phyloP scores from a whole-genome alignment of 2,113 vertebrate genomes.

The Rhagologus leucostigma region DNA sequence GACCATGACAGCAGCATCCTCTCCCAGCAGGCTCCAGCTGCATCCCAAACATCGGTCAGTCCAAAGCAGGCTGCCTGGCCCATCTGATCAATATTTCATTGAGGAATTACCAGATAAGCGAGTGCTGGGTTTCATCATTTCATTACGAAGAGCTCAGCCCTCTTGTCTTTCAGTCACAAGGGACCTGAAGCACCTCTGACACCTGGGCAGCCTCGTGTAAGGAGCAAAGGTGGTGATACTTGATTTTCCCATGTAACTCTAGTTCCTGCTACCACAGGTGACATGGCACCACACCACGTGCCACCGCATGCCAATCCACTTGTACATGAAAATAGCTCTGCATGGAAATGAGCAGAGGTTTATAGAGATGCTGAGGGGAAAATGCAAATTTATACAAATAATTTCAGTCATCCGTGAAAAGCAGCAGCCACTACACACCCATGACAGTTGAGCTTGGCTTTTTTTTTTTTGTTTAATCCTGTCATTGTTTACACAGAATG shows the following conservation, averaged over 20 bases:
- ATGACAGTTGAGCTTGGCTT: background rate
- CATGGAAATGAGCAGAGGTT: background rate
- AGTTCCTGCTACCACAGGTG: background rate
- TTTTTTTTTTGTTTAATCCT: background rate
- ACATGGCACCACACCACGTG: background rate
- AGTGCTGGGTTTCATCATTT: background rate
- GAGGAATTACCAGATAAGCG: background rate
- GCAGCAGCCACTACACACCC: background rate
- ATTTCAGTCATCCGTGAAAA: conserved; percentile 28
- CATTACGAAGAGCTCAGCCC: background rate
- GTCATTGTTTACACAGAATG: conserved; percentile 8
- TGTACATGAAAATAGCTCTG: background rate
- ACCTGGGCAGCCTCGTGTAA: accelerated
- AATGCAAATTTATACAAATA: conserved; percentile 44
- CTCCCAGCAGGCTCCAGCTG: background rate
- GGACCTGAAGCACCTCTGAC: background rate
- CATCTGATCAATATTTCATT: background rate
- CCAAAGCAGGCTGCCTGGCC: background rate
- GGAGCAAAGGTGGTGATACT: background rate
- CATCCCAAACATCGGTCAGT: background rate
- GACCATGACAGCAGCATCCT: background rate
- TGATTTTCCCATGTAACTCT: background rate
- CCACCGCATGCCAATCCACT: background rate
- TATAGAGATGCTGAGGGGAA: background rate
- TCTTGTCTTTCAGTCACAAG: background rate